Percentiles rank a stretch among this genome's conserved stretches.
These are phyloP conservation scores for Anomalospiza imberbis DNA, from an alignment of 2,797 vertebrate species.

Conservation along the genomic window DNA sequence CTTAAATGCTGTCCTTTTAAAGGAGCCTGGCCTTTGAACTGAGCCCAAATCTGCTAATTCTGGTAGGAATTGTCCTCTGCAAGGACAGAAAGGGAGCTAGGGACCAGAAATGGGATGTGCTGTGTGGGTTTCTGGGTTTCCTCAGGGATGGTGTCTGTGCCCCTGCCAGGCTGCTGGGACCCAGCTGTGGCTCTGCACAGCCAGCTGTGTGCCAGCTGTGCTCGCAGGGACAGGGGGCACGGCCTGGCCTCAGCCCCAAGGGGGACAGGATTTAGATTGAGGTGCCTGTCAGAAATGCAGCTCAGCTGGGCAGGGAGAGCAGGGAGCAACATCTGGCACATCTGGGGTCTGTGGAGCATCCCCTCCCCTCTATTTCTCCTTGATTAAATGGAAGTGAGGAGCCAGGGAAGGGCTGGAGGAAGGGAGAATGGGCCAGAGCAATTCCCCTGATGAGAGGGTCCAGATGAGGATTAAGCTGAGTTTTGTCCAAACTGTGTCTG, in stretches of 20 bases:
- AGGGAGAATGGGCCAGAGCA: background rate
- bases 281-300: background rate
- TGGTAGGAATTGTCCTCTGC: background rate
- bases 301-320: background rate
- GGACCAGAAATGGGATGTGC: background rate
- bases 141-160: rapidly evolving
- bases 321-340: background rate
- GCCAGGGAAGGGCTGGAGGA: background rate
- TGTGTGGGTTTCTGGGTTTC: background rate
- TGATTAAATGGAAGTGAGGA: background rate
- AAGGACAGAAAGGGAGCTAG: background rate
- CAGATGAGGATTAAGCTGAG: background rate
- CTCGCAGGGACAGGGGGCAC: background rate
- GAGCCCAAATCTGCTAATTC: rapidly evolving
- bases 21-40: background rate
- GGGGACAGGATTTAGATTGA: background rate
- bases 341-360: background rate
- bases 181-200: background rate
- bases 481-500: background rate
- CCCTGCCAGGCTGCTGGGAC: background rate
- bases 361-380: background rate
- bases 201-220: background rate
- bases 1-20: background rate
- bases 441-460: background rate
- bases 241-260: background rate